Base-by-base conservation (phyloP, 1,140 invertebrate species). In the Akabosia matsudoensis region DNA sequence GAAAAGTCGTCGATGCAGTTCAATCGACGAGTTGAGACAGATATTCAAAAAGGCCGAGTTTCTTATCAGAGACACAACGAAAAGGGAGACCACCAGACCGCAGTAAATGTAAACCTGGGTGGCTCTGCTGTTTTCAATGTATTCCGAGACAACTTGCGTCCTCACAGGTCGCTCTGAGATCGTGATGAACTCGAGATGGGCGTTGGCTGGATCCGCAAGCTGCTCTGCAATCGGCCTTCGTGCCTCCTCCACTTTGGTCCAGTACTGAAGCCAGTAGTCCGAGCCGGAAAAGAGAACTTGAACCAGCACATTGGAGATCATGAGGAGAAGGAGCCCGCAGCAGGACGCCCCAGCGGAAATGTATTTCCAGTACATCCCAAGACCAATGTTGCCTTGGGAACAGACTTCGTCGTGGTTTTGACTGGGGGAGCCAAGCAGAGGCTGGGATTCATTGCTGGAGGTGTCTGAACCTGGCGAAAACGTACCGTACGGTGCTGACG, bases 1-100 rank as follows among this genome's bases (percentile, higher is more conserved):
- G 83, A 95, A 95, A 92, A 96, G 94, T 28, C 85, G 86, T 82
- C 95, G 90, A 83, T 97, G 94, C 10, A 97, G 85, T 24, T 87
- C 89, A 76, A 88, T 88, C 0, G 93, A 94, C 0, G 93, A 88
- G 24, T 88, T 90, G 88, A 94, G 91, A 81, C 91, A 93, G 4
- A 93, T 86, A 80, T 89, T 89, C 84, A 94, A 94, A 84, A 93
- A 95, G 31, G 84, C 78, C 0, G 87, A 80, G 3, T 86, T 87
- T 54, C 87, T 75, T 0, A 82, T 45, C 37, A 83, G 22, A 3
- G 83, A 82, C 13, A 82, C 33, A 16, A 84, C 75, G 33, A 74
- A 79, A 0, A 82, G 26, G 33, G 64, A 34, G 14, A 31, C 74
- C 30, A 82, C 78, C 10, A 82, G 74, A 16, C 22, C 79, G 24